Percentiles rank a stretch among this genome's conserved stretches.
These are phyloP conservation scores for Astyanax mexicanus DNA, from an alignment of 2,797 vertebrate genomes.

Conservation along the genomic window DNA sequence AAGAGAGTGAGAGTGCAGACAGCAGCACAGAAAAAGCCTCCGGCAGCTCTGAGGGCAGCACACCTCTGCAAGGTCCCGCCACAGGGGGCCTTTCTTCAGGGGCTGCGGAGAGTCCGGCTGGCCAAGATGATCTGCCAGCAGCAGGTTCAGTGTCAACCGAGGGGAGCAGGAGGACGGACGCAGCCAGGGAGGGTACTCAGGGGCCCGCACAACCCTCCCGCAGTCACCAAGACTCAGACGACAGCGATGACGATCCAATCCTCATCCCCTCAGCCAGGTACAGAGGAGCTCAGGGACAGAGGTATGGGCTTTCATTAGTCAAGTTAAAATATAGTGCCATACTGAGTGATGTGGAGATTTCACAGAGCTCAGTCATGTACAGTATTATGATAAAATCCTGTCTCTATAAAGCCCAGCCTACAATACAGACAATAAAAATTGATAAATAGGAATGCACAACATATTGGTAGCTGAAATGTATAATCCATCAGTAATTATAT, in stretches of 20 bases:
- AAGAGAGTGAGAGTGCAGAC: constrained; percentile 20
- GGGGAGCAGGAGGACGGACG: constrained; percentile 74
- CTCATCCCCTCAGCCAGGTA: constrained; percentile 91
- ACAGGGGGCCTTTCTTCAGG: constrained; percentile 52
- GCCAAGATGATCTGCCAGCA: constrained; percentile 57
- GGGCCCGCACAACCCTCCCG: constrained; percentile 75
- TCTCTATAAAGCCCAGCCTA: not conserved
- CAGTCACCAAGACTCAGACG: constrained; percentile 89
- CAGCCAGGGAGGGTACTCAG: constrained; percentile 60
- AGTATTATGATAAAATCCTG: too few species aligned
- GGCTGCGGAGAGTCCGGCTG: not conserved
- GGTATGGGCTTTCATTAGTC: constrained; percentile 75
- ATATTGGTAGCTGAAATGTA: not conserved
- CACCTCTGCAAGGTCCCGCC: constrained; percentile 8
- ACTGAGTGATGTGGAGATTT: not conserved
- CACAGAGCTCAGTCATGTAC: not conserved
- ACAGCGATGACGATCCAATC: constrained; percentile 96
- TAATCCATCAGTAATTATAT: too few species aligned
- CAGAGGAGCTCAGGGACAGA: constrained; percentile 90
- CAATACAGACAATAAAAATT: not conserved
- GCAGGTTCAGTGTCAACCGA: constrained; percentile 63
- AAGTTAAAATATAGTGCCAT: not conserved
- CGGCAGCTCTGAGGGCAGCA: constrained; percentile 39
- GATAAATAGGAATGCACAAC: not conserved
- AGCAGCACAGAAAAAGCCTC: constrained; percentile 54